Evolutionary conservation across 2,888 invertebrate genomes (phyloP), one percentile per base, ranked within the genome.

Genomic region (Aelia acuminata): DNA sequence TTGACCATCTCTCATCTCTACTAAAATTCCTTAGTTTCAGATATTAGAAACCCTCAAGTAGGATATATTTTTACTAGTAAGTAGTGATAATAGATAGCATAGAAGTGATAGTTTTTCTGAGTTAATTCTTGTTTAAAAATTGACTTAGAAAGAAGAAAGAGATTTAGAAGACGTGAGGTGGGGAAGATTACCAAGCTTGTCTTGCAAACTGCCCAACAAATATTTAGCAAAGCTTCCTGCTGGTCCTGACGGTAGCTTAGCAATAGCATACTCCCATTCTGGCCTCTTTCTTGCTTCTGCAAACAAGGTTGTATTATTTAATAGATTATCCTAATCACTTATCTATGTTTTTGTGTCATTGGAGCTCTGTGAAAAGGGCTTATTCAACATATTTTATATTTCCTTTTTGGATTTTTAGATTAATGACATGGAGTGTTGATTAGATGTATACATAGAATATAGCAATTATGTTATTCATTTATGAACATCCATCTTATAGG

Each of bases 141-240:
- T 26, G 57, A 22, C 43, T 0, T 47, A 87, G 87, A 43, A 63
- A 63, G 89, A 90, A 49, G 89, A 90, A 18, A 50, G 63, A 84
- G 90, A 90, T 43, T 70, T 90, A 39, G 87, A 88, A n/a, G 87
- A 88, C 26, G 89, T 90, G 15, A 89, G 89, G 49, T 94, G 94
- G 94, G 92, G 92, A 2, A 92, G 94, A 49, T 91, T 94, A 47
- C 93, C 93, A 0, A 94, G 94, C 3, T 94, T 95, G 91, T 92
- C 93, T 47, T 95, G 95, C 91, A 94, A 94, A 92, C 92, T 95
- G 84, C 95, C 95, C 1, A 95, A 95, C 91, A 92, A 92, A 88
- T 91, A 92, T 22, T 89, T 92, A 7, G 91, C 92, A 3, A 91
- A 92, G 85, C 92, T 94, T 8, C 92, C 93, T 57, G 89, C 89